Evolutionary conservation across 2,888 invertebrate genomes (phyloP).

Genomic region (Pecten maximus): DNA sequence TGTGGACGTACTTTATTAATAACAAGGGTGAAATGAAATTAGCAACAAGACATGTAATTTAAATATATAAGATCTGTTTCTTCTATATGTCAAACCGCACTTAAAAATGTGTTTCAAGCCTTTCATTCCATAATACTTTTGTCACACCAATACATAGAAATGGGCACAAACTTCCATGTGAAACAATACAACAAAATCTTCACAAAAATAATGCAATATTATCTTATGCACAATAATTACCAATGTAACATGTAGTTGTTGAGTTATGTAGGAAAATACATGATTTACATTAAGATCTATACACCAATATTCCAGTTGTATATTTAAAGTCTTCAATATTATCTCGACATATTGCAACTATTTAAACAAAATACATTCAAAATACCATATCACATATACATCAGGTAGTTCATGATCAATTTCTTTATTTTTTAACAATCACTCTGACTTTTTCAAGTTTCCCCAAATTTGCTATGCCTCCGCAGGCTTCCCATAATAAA

Average conservation of each 20-base stretch:
- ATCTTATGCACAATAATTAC: background rate
- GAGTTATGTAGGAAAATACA: conserved; percentile 18
- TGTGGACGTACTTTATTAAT: background rate
- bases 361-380: background rate
- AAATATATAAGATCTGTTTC: background rate
- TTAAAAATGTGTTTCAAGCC: background rate
- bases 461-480: background rate
- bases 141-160: background rate
- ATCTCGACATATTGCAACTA: background rate
- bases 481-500: background rate
- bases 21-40: background rate
- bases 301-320: background rate
- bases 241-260: background rate
- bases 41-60: background rate
- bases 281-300: background rate
- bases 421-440: background rate
- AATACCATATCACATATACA: background rate
- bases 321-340: background rate
- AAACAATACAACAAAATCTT: conserved; percentile 27
- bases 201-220: background rate
- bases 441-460: background rate
- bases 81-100: background rate
- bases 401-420: background rate
- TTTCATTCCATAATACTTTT: background rate
- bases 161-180: background rate